Evolutionary conservation across 2,797 vertebrate species (phyloP).

Genomic region (Cynopterus sphinx): DNA sequence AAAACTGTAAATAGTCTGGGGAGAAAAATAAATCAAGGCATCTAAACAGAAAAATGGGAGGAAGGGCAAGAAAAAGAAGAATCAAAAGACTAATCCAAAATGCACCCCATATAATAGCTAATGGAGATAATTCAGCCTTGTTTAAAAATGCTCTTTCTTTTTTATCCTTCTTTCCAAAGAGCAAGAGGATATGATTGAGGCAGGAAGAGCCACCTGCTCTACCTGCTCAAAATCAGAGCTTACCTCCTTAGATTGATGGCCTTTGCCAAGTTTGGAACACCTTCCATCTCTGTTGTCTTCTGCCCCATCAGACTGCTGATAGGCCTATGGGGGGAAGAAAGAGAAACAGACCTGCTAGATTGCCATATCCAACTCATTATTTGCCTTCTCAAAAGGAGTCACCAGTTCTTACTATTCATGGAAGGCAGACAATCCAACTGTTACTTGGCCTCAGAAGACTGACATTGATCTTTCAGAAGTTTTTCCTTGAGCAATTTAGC

Average conservation of each 20-base stretch:
- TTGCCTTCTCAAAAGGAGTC: conserved; percentile 80
- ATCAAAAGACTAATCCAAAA: conserved; percentile 12
- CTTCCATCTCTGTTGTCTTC: conserved; percentile 87
- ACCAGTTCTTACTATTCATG: conserved; percentile 66
- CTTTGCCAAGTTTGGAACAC: conserved; percentile 88
- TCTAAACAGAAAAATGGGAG: background rate
- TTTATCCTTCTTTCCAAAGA: conserved; percentile 63
- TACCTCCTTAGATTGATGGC: conserved; percentile 87
- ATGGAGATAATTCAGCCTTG: background rate
- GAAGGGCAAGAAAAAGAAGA: background rate
- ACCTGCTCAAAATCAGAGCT: conserved; percentile 83
- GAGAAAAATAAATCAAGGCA: conserved; percentile 14
- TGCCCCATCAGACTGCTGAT: conserved; percentile 87
- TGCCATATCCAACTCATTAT: conserved; percentile 77
- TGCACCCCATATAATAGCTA: background rate
- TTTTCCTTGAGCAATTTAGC: conserved; percentile 64
- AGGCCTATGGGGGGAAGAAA: conserved; percentile 87
- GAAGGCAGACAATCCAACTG: conserved; percentile 74
- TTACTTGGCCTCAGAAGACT: background rate
- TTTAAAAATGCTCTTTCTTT: conserved; percentile 59
- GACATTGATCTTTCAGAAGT: conserved; percentile 62
- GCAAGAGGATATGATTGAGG: conserved; percentile 49
- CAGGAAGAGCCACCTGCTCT: conserved; percentile 81
- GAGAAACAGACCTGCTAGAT: conserved; percentile 88
- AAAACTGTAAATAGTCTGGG: conserved; percentile 44